A percentile compares a stretch with the other conserved stretches of the same genome.
phyloP scores from a whole-genome alignment of 2,113 vertebrate genomes.

The Nycticryphes semicollaris region DNA sequence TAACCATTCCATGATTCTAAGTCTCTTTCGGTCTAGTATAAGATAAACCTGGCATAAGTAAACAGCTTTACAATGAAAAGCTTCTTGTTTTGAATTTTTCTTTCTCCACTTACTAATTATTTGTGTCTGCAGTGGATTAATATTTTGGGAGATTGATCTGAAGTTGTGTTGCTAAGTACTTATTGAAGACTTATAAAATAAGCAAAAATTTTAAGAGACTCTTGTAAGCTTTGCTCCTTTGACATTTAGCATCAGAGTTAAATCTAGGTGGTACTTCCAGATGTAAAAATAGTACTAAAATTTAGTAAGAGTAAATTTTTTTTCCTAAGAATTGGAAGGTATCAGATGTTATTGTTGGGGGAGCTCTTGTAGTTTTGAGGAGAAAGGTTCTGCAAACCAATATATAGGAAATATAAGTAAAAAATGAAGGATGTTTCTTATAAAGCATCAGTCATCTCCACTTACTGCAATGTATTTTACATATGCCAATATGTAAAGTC shows the following conservation, averaged over 20 bases:
- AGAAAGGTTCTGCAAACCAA: background rate
- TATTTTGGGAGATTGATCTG: background rate
- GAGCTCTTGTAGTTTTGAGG: background rate
- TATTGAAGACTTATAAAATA: background rate
- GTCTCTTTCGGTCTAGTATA: background rate
- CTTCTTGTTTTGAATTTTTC: background rate
- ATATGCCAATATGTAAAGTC: background rate
- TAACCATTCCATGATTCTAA: background rate
- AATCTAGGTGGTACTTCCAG: background rate
- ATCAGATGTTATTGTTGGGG: background rate
- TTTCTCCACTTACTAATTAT: background rate
- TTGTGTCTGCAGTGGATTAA: background rate
- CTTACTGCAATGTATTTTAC: background rate
- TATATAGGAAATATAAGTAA: background rate
- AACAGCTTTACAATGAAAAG: background rate
- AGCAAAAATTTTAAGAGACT: background rate
- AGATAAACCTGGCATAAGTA: accelerated
- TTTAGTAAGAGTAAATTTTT: background rate
- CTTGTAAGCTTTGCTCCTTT: background rate
- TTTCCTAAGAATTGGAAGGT: background rate
- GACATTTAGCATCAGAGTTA: background rate
- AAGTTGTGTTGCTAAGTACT: background rate
- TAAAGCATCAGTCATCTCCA: background rate
- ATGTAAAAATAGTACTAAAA: background rate
- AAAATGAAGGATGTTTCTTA: background rate